These are phyloP conservation scores for Myopa testacea DNA, from an alignment of 2,888 invertebrate species.

Conservation along the genomic window DNA sequence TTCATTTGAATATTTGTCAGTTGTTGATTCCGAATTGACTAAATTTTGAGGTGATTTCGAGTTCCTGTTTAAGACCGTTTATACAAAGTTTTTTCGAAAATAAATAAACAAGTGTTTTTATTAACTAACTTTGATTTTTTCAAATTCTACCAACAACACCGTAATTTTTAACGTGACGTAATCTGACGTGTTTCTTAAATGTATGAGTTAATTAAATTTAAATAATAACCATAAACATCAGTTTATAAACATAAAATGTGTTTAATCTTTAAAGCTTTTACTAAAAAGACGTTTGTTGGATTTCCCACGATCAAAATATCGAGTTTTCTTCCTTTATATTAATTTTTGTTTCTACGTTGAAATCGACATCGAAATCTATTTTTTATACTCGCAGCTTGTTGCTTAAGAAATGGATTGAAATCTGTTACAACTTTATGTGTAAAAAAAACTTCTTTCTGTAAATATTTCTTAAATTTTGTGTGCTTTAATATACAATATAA, in stretches of 20 bases:
- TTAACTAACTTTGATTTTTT: background rate
- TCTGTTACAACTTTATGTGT: slow-evolving; percentile 34
- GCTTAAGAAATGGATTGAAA: background rate
- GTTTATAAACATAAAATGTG: too few species aligned
- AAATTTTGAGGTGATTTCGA: too few species aligned
- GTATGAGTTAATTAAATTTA: background rate
- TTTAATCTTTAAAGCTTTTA: background rate
- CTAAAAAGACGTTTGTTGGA: background rate
- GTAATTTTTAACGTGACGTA: background rate
- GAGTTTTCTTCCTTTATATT: too few species aligned
- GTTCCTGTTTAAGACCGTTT: too few species aligned
- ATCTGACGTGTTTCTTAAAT: slow-evolving; percentile 11
- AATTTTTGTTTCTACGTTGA: too few species aligned
- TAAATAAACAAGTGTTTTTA: too few species aligned
- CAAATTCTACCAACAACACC: slow-evolving; percentile 1
- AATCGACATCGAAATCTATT: background rate
- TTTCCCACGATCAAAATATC: too few species aligned
- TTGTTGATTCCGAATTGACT: too few species aligned
- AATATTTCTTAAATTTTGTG: slow-evolving; percentile 37
- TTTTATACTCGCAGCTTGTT: background rate
- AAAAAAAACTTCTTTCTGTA: slow-evolving; percentile 43
- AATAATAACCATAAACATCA: too few species aligned
- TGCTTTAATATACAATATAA: background rate
- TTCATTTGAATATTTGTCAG: too few species aligned
- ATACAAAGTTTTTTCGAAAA: too few species aligned